phyloP scores from a whole-genome alignment of 1,140 invertebrate genomes.

The Drosophila sproati region DNA sequence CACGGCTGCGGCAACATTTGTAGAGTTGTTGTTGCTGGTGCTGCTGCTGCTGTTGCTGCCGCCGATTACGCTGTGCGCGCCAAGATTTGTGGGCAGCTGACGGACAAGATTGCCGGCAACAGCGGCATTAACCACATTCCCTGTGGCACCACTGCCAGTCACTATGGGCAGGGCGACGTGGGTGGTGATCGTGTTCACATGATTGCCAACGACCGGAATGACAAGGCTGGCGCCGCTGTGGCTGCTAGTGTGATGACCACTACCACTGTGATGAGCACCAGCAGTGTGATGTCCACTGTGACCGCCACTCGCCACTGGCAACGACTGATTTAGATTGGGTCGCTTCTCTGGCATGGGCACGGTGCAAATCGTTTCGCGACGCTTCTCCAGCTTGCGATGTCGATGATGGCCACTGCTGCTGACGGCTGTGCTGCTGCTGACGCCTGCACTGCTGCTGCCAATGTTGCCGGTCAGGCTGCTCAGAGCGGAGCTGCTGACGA shows the following conservation, averaged over 20 bases:
- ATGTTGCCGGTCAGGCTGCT: constrained; percentile 20
- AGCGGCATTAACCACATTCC: constrained; percentile 4
- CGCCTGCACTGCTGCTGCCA: constrained; percentile 13
- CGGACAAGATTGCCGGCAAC: constrained; percentile 50
- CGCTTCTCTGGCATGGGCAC: constrained; percentile 85
- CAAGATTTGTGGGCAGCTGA: constrained; percentile 53
- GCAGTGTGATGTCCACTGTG: background rate
- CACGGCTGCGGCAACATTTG: constrained; percentile 19
- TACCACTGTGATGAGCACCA: background rate
- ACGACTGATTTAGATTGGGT: constrained; percentile 69
- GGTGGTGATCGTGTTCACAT: constrained; percentile 31
- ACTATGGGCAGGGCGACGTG: constrained; percentile 48
- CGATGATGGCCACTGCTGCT: constrained; percentile 44
- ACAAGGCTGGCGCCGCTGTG: background rate
- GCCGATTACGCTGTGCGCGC: constrained; percentile 34
- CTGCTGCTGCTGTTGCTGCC: background rate
- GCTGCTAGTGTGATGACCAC: background rate
- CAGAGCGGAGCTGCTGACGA: constrained; percentile 1
- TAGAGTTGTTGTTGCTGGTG: constrained; percentile 1
- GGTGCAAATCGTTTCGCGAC: constrained; percentile 86
- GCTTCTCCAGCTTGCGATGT: constrained; percentile 85
- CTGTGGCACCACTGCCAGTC: background rate
- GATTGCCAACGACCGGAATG: constrained; percentile 23
- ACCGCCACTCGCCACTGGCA: constrained; percentile 33
- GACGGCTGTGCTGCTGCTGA: constrained; percentile 15